These are phyloP conservation scores for Cnemophilus loriae DNA, from an alignment of 2,113 vertebrate genomes.

Conservation along the genomic window DNA sequence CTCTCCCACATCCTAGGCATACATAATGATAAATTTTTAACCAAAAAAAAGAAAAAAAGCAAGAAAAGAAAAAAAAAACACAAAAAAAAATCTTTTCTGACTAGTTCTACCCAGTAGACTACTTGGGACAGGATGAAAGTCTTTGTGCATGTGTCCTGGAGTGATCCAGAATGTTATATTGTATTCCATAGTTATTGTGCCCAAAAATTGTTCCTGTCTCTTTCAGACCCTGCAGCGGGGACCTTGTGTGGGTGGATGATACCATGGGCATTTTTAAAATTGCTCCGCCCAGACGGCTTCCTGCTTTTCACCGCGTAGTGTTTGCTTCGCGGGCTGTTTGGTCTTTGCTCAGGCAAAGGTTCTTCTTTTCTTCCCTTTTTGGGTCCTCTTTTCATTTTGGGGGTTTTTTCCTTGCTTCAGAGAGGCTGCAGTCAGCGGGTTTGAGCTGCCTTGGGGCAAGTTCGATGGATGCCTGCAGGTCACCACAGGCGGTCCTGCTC, in stretches of 20 bases:
- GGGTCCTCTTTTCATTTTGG: fast-evolving
- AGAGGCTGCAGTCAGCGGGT: background rate
- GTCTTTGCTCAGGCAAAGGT: background rate
- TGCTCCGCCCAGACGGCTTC: background rate
- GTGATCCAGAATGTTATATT: no score
- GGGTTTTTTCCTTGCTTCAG: background rate
- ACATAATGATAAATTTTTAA: fast-evolving
- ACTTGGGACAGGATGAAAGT: background rate
- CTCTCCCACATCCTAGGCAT: background rate
- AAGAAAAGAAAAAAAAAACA: background rate
- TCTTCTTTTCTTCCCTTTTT: background rate
- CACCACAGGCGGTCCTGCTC: fast-evolving
- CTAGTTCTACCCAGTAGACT: background rate
- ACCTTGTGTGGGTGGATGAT: background rate
- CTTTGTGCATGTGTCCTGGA: background rate
- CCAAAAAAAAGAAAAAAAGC: background rate
- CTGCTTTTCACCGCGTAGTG: background rate
- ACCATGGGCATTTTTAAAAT: background rate
- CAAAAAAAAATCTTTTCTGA: background rate
- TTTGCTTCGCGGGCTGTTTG: background rate
- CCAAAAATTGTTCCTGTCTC: background rate
- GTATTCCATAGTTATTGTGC: no score
- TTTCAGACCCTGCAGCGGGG: background rate
- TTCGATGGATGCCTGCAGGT: background rate
- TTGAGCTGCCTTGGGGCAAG: background rate